Evolutionary conservation across 1,140 invertebrate genomes (phyloP).

Genomic region (Lordiphosa mommai): DNA sequence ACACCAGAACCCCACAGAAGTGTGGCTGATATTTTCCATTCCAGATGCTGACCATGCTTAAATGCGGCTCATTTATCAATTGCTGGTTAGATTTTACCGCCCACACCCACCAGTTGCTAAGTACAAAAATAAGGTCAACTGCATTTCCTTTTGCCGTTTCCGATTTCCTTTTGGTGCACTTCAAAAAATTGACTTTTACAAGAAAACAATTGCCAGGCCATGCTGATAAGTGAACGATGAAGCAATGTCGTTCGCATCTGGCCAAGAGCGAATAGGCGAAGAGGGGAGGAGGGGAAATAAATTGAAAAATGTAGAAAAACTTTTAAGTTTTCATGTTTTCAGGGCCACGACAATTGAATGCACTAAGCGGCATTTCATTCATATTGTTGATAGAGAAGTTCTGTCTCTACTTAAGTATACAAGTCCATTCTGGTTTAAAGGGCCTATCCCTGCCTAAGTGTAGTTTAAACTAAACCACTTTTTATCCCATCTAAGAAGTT

Average conservation of each 20-base stretch:
- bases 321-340: neutral
- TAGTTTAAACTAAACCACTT: too few relatives aligned
- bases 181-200: constrained; percentile 76
- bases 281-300: neutral
- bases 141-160: constrained; percentile 64
- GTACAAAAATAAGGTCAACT: constrained; percentile 55
- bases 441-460: too few relatives aligned
- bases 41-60: constrained; percentile 63
- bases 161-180: constrained; percentile 68
- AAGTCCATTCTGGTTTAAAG: too few relatives aligned
- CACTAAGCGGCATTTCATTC: too few relatives aligned
- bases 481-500: too few relatives aligned
- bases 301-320: neutral
- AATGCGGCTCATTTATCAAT: constrained; percentile 76
- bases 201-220: constrained; percentile 70
- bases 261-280: neutral
- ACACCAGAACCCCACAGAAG: constrained; percentile 3
- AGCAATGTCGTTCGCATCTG: constrained; percentile 28
- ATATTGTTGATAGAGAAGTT: too few relatives aligned
- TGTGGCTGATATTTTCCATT: constrained; percentile 23
- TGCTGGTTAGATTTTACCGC: constrained; percentile 58
- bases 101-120: constrained; percentile 60
- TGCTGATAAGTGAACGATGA: constrained; percentile 58
- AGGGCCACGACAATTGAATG: too few relatives aligned
- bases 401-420: too few relatives aligned